Conservation (phyloP, 2,113 vertebrate species). For the Lophius piscatorius region DNA sequence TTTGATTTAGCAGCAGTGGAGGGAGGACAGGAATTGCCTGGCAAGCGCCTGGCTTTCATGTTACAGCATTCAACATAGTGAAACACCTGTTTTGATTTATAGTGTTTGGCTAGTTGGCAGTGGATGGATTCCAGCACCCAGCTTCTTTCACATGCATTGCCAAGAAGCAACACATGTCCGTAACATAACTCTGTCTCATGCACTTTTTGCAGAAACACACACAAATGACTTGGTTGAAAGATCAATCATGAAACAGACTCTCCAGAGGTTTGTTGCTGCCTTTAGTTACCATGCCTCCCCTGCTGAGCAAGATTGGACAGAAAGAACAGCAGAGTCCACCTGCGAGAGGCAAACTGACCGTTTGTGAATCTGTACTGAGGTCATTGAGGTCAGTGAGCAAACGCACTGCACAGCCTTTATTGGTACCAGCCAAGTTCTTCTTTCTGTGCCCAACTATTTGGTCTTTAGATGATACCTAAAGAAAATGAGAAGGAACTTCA, state of each 20-base stretch:
- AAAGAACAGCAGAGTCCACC: constrained; percentile 19
- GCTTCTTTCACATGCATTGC: constrained; percentile 41
- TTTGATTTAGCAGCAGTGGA: constrained; percentile 56
- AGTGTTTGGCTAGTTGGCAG: constrained; percentile 69
- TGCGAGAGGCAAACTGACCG: constrained; percentile 20
- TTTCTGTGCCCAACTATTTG: constrained; percentile 46
- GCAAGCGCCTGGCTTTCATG: constrained; percentile 53
- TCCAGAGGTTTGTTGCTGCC: constrained; percentile 60
- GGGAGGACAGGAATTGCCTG: constrained; percentile 68
- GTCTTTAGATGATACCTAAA: constrained; percentile 50
- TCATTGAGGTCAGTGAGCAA: constrained; percentile 25
- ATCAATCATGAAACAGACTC: constrained; percentile 52
- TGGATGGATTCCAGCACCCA: constrained; percentile 58
- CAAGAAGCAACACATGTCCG: constrained; percentile 43
- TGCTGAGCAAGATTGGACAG: constrained; percentile 27
- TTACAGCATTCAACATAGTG: constrained; percentile 66
- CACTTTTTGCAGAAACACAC: background rate
- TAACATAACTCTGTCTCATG: constrained; percentile 16
- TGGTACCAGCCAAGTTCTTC: constrained; percentile 35
- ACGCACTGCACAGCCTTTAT: constrained; percentile 27
- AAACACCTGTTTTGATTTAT: constrained; percentile 79
- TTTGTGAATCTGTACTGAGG: constrained; percentile 38
- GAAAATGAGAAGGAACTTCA: constrained; percentile 69
- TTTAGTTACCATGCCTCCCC: constrained; percentile 51
- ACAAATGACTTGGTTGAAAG: constrained; percentile 15